Percentiles rank a stretch among this genome's conserved stretches.
Evolutionary conservation across 1,140 invertebrate genomes (phyloP).

Genomic region (Hormaphis cornu): DNA sequence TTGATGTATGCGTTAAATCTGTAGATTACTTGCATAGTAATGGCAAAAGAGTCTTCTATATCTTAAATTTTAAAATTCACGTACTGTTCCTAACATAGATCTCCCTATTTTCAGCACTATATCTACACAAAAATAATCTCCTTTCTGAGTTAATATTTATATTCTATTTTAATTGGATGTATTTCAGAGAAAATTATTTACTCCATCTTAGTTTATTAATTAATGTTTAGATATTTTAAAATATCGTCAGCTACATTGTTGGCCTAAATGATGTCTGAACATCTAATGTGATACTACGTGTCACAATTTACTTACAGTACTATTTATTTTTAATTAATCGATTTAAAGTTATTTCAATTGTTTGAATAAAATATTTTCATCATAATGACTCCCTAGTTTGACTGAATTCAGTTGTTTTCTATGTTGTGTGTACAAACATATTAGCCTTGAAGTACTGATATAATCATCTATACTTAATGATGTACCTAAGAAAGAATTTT

Average conservation of each 20-base stretch:
- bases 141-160: background rate
- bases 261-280: slow-evolving; percentile 4
- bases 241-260: background rate
- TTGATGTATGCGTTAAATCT: background rate
- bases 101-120: slow-evolving; percentile 18
- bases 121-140: slow-evolving; percentile 7
- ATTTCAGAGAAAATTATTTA: slow-evolving; percentile 11
- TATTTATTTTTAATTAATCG: background rate
- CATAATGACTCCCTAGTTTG: background rate
- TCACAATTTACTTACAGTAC: background rate
- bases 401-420: background rate
- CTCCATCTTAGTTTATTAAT: background rate
- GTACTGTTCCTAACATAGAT: slow-evolving; percentile 29
- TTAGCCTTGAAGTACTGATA: no score
- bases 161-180: slow-evolving; percentile 20
- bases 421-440: no score
- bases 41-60: background rate
- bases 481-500: background rate
- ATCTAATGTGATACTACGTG: background rate
- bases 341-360: no score
- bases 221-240: background rate
- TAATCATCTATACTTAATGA: no score
- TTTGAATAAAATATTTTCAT: background rate
- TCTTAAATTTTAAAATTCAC: slow-evolving; percentile 17
- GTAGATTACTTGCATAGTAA: background rate